Percentiles rank a stretch among this genome's conserved stretches.
Evolutionary conservation across 2,113 vertebrate genomes (phyloP).

Genomic region (Chrysemys picta): DNA sequence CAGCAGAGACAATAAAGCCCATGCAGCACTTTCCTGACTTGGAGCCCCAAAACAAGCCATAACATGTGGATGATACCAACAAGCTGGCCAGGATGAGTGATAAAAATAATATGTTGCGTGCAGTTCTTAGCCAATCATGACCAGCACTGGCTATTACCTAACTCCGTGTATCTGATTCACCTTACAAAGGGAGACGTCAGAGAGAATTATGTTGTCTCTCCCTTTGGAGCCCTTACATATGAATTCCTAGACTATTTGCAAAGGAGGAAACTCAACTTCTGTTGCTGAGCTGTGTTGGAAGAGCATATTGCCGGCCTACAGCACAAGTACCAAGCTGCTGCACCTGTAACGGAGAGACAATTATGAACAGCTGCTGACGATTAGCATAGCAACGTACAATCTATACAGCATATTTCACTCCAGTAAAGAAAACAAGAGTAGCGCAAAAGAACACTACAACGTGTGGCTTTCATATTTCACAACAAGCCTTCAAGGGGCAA

Average conservation of each 20-base stretch:
- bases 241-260: neutral
- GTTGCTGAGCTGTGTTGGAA: neutral
- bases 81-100: neutral
- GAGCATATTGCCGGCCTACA: slow-evolving; percentile 34
- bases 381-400: slow-evolving; percentile 27
- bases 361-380: slow-evolving; percentile 46
- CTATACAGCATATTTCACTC: slow-evolving; percentile 14
- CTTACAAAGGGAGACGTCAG: neutral
- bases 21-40: neutral
- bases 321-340: slow-evolving; percentile 23
- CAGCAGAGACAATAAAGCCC: neutral
- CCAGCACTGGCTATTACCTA: neutral
- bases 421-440: slow-evolving; percentile 1
- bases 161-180: neutral
- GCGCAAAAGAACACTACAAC: neutral
- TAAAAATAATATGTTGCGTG: neutral
- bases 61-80: neutral
- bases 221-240: neutral
- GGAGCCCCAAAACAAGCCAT: slow-evolving; percentile 3
- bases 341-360: slow-evolving; percentile 45
- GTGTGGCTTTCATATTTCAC: neutral
- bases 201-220: neutral
- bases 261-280: slow-evolving; percentile 1
- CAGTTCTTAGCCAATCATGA: neutral
- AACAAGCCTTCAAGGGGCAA: neutral